Evolutionary conservation across 2,797 vertebrate genomes (phyloP), one percentile per base, ranked within the genome.

Genomic region (Tragelaphus eurycerus): DNA sequence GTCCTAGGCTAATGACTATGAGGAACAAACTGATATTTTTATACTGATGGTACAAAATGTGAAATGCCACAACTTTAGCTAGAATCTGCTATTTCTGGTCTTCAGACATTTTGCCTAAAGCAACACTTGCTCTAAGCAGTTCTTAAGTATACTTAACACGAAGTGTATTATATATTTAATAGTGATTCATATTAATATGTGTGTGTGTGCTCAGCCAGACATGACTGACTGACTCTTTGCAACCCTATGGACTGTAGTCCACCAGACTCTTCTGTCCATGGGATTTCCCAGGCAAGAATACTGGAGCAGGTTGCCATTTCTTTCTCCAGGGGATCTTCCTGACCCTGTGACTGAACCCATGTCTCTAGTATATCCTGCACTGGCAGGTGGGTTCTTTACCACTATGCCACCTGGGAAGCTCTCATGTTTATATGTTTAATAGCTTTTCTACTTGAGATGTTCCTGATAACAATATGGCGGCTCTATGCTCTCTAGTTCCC

Each of bases 51-150:
- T 38, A 38, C 67, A 76, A 46, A 93, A 88, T 38, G 59, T 52
- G 21, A 92, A 62, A 1, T 87, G 38, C 19, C n/a, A 57, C 7
- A 59, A 17, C 5, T 59, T 93, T 93, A 64, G 1, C 84, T 64
- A 93, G 46, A 87, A 74, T 48, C 71, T 89, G 17, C 8, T 79
- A 74, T 78, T 89, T 96, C 76, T 93, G 79, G 23, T 86, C 17
- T 91, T 89, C 8, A 81, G 21, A 62, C 48, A 92, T 95, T 95
- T 60, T 90, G 78, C 86, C 93, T 55, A 94, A 78, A 85, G 43
- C 31, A 86, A 96, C 34, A 79, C 34, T 59, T 95, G 11, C 59
- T 60, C 16, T 64, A 92, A 82, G 55, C 48, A 25, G 4, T 88
- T 92, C 81, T 79, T 64, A 57, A 82, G 43, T 21, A 71, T 54